Base-by-base conservation (phyloP, 2,113 vertebrate genomes). In the Picathartes gymnocephalus region DNA sequence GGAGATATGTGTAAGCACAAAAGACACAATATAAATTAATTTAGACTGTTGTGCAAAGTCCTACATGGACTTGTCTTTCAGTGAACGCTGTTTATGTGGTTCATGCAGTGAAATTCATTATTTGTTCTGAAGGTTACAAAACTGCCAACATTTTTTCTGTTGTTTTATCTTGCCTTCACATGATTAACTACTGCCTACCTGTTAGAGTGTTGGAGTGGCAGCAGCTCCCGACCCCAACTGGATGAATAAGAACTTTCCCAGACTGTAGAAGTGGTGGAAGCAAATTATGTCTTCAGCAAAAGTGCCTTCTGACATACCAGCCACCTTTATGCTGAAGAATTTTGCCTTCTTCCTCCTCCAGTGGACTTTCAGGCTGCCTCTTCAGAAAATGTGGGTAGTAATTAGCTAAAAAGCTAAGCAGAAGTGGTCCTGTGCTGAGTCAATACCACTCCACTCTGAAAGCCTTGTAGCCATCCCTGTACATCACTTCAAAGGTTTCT, bases 201-300 rank as follows among this genome's bases (percentile, higher is more conserved):
- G 9, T 62, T 79, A 39, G 22, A 65, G 11, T 25, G 35, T 16
- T 20, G 8, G 35, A 44, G 57, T 30, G 57, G 66, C 74, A 64
- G 60, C 48, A 72, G 45, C 3, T 30, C 15, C 22, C 0, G 0
- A 53, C 54, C 12, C 40, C 1, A 2, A 10, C 45, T n/a, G 47
- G n/a, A 47, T 19, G 37, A 81, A 45, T 2, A 6, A 71, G 33
- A 9, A 6, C 21, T 79, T 86, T 66, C 30, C 28, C 56, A 44
- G 45, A 39, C 10, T 56, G 8, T 4, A n/a, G n/a, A 30, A 53
- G 66, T n/a, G 78, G 58, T 33, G 18, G 47, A 78, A 73, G 60
- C 17, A 73, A 79, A 65, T 40, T 37, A 25, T 3, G 2, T 22
- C 33, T 40, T 13, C 39, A 84, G 40, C 14, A 51, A 10, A 44